phyloP scores from a whole-genome alignment of 2,797 vertebrate species.

The Myiotriccus ornatus region DNA sequence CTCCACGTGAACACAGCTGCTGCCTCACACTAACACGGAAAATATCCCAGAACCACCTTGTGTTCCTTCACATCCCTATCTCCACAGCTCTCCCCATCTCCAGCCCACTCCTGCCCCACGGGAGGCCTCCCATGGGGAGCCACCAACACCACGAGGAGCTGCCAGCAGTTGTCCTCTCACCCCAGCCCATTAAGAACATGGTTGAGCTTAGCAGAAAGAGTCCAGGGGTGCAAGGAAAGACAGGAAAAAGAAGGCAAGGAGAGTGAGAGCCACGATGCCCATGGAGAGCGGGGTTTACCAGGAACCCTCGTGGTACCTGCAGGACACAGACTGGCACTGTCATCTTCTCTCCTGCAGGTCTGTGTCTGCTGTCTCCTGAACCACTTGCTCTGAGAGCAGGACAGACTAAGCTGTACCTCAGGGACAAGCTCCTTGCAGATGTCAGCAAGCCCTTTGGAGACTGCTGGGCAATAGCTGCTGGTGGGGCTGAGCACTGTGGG shows the following conservation, averaged over 20 bases:
- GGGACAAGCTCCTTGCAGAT: background rate
- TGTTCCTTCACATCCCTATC: background rate
- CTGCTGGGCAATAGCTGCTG: background rate
- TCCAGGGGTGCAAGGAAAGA: background rate
- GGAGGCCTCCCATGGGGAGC: background rate
- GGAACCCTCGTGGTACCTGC: background rate
- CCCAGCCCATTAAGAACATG: accelerated
- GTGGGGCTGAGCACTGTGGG: background rate
- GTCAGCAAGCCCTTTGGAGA: background rate
- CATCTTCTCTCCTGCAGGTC: slow-evolving; percentile 23
- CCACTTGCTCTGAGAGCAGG: slow-evolving; percentile 48
- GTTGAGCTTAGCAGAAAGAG: background rate
- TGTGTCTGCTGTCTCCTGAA: slow-evolving; percentile 42
- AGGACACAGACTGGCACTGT: background rate
- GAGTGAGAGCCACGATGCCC: background rate
- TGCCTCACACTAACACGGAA: background rate
- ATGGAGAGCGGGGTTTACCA: background rate
- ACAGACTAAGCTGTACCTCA: background rate
- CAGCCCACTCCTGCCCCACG: background rate
- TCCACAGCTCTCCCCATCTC: background rate
- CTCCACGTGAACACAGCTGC: background rate
- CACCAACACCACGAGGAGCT: background rate
- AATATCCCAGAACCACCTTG: background rate
- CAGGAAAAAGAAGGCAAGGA: background rate
- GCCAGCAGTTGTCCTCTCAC: background rate